Evolutionary conservation across 2,888 invertebrate genomes (phyloP).

Genomic region (Drosophila peninsularis): DNA sequence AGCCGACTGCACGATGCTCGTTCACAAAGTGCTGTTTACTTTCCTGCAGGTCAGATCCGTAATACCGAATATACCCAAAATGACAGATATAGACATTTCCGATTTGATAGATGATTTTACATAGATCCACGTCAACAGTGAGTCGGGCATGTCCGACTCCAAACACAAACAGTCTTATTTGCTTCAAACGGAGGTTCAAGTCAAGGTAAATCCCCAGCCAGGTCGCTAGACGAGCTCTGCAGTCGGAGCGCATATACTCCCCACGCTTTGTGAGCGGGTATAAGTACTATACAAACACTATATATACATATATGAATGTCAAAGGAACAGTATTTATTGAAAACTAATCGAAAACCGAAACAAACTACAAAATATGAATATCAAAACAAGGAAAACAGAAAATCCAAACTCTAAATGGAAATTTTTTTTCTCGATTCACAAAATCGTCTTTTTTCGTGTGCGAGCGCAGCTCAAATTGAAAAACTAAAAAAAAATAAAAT

Average conservation of each 20-base stretch:
- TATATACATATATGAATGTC: constrained; percentile 11
- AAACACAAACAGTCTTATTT: too few relatives aligned
- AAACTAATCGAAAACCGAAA: not conserved
- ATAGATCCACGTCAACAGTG: not conserved
- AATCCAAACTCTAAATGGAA: not conserved
- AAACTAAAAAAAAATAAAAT: not conserved
- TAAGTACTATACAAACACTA: constrained; percentile 1
- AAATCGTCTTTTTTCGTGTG: not conserved
- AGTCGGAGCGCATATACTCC: not conserved
- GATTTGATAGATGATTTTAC: not conserved
- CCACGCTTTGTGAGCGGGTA: not conserved
- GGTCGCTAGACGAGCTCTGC: not conserved
- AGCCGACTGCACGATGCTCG: not conserved
- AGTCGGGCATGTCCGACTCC: too few relatives aligned
- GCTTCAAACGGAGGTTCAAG: too few relatives aligned
- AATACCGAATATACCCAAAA: too few relatives aligned
- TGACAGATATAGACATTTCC: not conserved
- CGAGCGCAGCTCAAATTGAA: constrained; percentile 37
- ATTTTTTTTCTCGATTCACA: constrained; percentile 10
- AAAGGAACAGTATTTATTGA: constrained; percentile 14
- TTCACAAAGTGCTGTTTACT: too few relatives aligned
- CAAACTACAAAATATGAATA: not conserved
- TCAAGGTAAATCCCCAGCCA: too few relatives aligned
- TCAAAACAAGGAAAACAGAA: not conserved
- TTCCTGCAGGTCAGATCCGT: too few relatives aligned